Base-by-base conservation (phyloP, 2,797 vertebrate genomes). In the Labeo calbasu region DNA sequence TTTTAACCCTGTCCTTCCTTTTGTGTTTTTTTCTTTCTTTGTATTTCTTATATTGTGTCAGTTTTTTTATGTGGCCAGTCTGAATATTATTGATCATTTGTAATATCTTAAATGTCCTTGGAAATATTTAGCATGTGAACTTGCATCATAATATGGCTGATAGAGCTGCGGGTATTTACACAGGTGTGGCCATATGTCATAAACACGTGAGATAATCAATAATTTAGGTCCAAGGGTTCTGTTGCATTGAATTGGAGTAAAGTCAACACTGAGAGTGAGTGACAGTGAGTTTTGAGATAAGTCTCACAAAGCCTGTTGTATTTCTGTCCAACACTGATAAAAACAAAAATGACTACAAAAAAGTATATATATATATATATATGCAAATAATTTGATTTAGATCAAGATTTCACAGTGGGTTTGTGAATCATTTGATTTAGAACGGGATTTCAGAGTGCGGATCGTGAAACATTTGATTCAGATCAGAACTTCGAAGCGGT, bases 141-240 rank as follows among this genome's bases (percentile, higher is more conserved):
- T 82, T 75, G 28, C 19, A 32, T 61, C 55, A 73, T 73, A 21
- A 36, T 51, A 51, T 50, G 10, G n/a, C 46, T 43, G 19, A 21
- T 36, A 50, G 40, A 32, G 63, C 17, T n/a, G 3, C 0, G 19
- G 7, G 40, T 55, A 46, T 68, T 59, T 70, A 46, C 63, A 28
- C 65, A 23, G 50, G 50, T 59, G 82, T 50, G 65, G 17, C 25
- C 21, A 7, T 55, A 8, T 19, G 51, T 23, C 19, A 19, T 28
- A 57, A 40, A 28, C 36, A 36, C 61, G 28, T 1, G 13, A 78
- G 65, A 36, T 48, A 70, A 84, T 59, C 75, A 61, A 36, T 77
- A 8, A 57, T 59, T 57, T n/a, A 36, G n/a, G 65, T 32, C 40
- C 40, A 70, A 78, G 70, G 65, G 65, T 70, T 77, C 13, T 46